Base-by-base conservation (phyloP, 2,888 invertebrate genomes). In the Linyphia triangularis region DNA sequence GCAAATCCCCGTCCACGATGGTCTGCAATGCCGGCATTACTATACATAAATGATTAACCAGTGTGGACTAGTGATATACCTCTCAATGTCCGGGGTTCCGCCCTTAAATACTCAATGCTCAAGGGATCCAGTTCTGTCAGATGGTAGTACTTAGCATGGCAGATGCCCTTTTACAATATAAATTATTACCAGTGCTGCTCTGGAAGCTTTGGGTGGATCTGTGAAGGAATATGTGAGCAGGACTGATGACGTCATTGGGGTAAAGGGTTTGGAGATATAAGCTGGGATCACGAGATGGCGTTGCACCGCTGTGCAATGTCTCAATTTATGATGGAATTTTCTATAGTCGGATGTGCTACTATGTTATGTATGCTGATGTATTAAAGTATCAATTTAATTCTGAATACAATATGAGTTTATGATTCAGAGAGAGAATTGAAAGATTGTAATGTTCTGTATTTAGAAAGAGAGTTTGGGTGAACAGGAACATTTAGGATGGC, bases 31-130 rank as follows among this genome's bases (percentile, higher is more conserved):
- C 24, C 63, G 7, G 77, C 28, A 40, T 77, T 77, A 77, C 77
- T 61, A 77, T 77, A 10, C 77, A 77, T 77, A 77, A 77, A 77
- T 77, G 77, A 77, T 77, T 26, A 77, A 61, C 37, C 61, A 26
- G 24, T 40, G 77, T 26, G 37, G 40, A 37, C 61, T 13, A 5
- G 51, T 5, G n/a, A 51, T 13, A 16, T 61, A 37, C 77, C 33
- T 77, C 33, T 61, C 61, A 63, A 51, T 63, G 13, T n/a, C 24
- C 9, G 9, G 28, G 72, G 72, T 30, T 51, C 63, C 77, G 63
- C 77, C 77, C 77, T 77, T 77, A 77, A 77, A 77, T 77, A 77
- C 77, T 59, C 37, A 77, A 77, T 77, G 28, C 77, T 70, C 70
- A 16, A 7, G 70, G 43, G 70, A 43, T 26, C 9, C 6, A 26